These are phyloP conservation scores for Pteruthius melanotis DNA, from an alignment of 2,113 vertebrate genomes.

Conservation along the genomic window DNA sequence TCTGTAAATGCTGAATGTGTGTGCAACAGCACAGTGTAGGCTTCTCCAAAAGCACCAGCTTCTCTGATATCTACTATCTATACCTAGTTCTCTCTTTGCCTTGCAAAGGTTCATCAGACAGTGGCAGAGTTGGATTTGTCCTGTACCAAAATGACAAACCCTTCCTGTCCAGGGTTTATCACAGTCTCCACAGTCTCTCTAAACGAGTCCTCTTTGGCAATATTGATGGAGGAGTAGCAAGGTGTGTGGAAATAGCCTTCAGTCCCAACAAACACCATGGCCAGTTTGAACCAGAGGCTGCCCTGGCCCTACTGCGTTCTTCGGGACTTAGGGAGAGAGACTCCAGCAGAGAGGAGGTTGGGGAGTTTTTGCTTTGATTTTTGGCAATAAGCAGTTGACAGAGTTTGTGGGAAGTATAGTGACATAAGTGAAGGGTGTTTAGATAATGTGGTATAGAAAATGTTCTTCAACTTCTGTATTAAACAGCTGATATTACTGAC, in stretches of 20 bases:
- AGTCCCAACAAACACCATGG: background rate
- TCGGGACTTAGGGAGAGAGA: background rate
- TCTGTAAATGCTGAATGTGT: background rate
- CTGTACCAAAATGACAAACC: slow-evolving; percentile 68
- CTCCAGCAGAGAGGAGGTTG: background rate
- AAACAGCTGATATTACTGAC: background rate
- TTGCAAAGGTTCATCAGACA: background rate
- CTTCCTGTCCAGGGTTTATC: slow-evolving; percentile 52
- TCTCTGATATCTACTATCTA: background rate
- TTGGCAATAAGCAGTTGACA: background rate
- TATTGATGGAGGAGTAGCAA: background rate
- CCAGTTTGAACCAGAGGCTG: background rate
- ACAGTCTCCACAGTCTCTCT: background rate
- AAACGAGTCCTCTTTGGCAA: slow-evolving; percentile 37
- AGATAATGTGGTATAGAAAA: background rate
- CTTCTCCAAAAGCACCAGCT: background rate
- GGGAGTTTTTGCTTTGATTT: background rate
- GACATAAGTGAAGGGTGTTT: background rate
- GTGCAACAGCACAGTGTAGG: background rate
- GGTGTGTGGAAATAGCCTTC: slow-evolving; percentile 16
- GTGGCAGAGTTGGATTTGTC: slow-evolving; percentile 54
- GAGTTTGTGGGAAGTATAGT: no score
- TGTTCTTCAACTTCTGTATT: background rate
- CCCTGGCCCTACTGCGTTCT: background rate
- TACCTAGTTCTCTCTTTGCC: background rate